phyloP scores from a whole-genome alignment of 2,113 vertebrate genomes.

The Trogon melanurus region DNA sequence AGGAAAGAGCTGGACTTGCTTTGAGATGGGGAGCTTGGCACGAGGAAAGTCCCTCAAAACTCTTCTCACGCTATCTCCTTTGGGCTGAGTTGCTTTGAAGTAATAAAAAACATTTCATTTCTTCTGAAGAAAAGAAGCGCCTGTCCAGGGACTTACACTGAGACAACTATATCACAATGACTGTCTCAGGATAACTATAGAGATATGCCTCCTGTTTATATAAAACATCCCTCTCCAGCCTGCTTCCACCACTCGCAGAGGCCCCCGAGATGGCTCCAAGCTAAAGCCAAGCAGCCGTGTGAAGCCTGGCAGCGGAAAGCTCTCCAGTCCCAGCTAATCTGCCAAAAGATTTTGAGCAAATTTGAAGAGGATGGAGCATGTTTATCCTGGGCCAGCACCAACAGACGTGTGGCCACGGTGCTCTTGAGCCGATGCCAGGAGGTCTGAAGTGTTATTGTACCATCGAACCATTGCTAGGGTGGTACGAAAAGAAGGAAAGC shows the following conservation, averaged over 20 bases:
- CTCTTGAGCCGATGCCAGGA: neutral
- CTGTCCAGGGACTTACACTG: neutral
- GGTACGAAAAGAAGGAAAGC: neutral
- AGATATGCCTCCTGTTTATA: neutral
- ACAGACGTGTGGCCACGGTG: accelerated
- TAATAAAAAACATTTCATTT: neutral
- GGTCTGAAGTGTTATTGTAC: neutral
- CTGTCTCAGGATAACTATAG: neutral
- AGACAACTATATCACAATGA: neutral
- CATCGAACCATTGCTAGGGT: neutral
- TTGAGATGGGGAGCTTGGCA: neutral
- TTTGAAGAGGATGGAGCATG: neutral
- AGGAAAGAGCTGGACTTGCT: neutral
- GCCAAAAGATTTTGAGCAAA: neutral
- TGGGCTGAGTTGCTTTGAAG: neutral
- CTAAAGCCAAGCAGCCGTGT: accelerated
- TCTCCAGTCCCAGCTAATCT: neutral
- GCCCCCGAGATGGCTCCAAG: neutral
- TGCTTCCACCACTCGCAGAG: neutral
- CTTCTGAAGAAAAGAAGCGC: neutral
- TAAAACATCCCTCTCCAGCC: neutral
- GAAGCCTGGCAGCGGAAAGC: neutral
- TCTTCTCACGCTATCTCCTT: neutral
- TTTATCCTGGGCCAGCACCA: neutral
- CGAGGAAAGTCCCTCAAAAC: neutral